Conservation (phyloP, 2,797 vertebrate species). For the Megalops cyprinoides region DNA sequence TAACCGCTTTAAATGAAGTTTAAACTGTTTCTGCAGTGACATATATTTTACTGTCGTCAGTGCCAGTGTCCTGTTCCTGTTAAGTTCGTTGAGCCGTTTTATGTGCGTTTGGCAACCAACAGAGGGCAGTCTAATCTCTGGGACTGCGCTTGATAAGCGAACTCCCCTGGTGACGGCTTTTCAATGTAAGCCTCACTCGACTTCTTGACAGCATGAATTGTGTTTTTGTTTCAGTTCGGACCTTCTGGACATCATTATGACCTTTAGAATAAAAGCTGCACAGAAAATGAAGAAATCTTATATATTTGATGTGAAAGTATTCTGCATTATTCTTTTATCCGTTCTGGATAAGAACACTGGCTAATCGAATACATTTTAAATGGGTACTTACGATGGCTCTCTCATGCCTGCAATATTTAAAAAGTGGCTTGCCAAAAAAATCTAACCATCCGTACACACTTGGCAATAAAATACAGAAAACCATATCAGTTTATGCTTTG, state of each 20-base stretch:
- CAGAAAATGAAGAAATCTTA: no score
- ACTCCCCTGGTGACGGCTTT: background rate
- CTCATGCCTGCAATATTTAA: no score
- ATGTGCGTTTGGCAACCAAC: constrained; percentile 20
- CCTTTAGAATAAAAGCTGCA: background rate
- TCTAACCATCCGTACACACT: background rate
- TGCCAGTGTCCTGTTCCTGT: no score
- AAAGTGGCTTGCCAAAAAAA: no score
- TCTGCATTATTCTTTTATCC: background rate
- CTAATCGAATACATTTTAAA: no score
- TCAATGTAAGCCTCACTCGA: background rate
- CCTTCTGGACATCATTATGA: no score
- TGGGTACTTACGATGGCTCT: no score
- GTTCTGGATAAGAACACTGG: no score
- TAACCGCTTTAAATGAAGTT: constrained; percentile 36
- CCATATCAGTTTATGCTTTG: background rate
- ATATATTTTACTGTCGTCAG: no score
- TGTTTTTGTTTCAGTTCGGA: no score
- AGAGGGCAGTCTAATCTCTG: constrained; percentile 44
- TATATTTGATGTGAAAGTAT: background rate
- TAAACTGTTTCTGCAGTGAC: constrained; percentile 4
- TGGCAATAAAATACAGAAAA: background rate
- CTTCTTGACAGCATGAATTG: background rate
- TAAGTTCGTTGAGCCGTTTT: background rate
- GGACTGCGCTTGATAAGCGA: background rate